Evolutionary conservation across 2,113 vertebrate genomes (phyloP), one percentile per base, ranked within the genome.

Genomic region (Hemiprocne comata): DNA sequence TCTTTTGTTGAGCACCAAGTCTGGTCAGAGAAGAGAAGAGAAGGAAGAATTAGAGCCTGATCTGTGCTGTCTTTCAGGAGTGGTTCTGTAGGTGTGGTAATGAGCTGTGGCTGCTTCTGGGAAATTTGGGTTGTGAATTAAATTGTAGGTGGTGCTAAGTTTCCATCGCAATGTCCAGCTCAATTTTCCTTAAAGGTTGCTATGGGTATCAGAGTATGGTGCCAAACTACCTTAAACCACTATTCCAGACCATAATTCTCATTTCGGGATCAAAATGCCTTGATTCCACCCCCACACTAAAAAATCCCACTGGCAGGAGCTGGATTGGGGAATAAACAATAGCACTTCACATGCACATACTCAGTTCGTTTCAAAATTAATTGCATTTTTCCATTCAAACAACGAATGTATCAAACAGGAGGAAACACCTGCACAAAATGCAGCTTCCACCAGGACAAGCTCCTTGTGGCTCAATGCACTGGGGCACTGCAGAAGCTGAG

Each of bases 51-150:
- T 44, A 58, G 85, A 87, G 51, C 77, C 51, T 70, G 75, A 38
- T 51, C 66, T 64, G 60, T 40, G 33, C 48, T 83, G 6, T 66
- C 72, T 77, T 93, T 91, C 66, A 83, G 23, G 64, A 90, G 38
- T 12, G 14, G 29, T 28, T 91, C 94, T 90, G 75, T 90, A 88
- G 87, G 65, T 91, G 79, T 77, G 60, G 72, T 55, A 86, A 71
- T 33, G 85, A 95, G 74, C 87, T 95, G 67, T 62, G 66, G 24
- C 36, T 92, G 75, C 87, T 91, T 79, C 71, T 72, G 89, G 89
- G 87, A 95, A 77, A 94, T 79, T 76, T 51, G 46, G 62, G 17
- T 57, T 82, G 66, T 73, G 77, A 87, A 78, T 71, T 80, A 57
- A 64, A 34, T 83, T 73, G 34, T 86, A 65, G 82, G 53, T 55